Base-by-base conservation (phyloP, 2,888 invertebrate species). In the Dryobota labecula region DNA sequence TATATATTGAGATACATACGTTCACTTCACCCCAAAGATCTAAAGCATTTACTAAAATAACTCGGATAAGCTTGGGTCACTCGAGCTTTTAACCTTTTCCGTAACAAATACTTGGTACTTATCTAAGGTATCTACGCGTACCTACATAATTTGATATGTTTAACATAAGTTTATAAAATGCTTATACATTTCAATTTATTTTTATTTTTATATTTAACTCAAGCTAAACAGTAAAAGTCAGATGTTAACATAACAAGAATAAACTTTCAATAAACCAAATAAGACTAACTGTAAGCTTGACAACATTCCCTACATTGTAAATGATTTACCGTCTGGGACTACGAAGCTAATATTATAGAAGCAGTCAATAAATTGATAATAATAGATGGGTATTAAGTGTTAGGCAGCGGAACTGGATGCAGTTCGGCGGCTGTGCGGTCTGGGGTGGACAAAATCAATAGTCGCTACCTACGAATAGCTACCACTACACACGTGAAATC, bases 401-500 rank as follows among this genome's bases (percentile, higher is more conserved):
- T 88, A 90, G 87, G 87, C 87, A 85, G 87, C 86, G 88, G 86
- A 86, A 87, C 84, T 86, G 88, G 88, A 88, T 92, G 92, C 92
- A 94, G 90, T 92, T 93, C 90, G 90, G 90, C 88, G 90, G 89
- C 89, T 86, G 90, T 89, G 88, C 89, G 93, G 91, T 91, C 92
- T 92, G 95, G 95, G 95, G 95, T 94, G 95, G 93, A 94, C 94
- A 95, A 95, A 95, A 96, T 96, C 95, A 94, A 96, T 96, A 95
- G 92, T 94, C 91, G 90, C 89, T 90, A 91, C 92, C 93, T 91
- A 91, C 91, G 92, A 94, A 92, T 93, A 93, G 92, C 93, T 91
- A 91, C 93, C 87, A 90, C 92, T 91, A 93, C 92, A 92, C 85
- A 86, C 90, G 87, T 89, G 90, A 89, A 90, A 92, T 94, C 89